phyloP scores from a whole-genome alignment of 1,140 invertebrate species.

The Thaumatotibia leucotreta region DNA sequence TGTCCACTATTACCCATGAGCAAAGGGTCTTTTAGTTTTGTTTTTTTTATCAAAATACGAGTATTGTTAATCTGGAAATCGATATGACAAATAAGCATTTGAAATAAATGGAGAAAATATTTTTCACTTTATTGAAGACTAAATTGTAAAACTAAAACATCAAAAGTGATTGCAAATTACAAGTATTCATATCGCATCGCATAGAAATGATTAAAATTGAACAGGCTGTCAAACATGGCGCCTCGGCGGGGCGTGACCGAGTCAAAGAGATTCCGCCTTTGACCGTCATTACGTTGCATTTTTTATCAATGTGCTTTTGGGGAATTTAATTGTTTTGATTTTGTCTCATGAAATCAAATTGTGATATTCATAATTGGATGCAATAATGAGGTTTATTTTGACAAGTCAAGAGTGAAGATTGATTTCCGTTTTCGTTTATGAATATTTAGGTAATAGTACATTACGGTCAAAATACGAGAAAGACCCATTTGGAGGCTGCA shows the following conservation, averaged over 20 bases:
- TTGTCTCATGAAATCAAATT: neutral
- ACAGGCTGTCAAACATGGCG: neutral
- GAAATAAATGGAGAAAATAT: neutral
- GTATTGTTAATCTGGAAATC: too few species aligned
- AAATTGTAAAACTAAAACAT: neutral
- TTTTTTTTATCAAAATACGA: too few species aligned
- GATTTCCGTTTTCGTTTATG: too few species aligned
- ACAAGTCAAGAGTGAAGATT: too few species aligned
- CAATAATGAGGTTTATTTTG: too few species aligned
- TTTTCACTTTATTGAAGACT: neutral
- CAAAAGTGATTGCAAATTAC: conserved; percentile 10
- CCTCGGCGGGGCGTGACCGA: neutral
- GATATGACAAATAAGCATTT: too few species aligned
- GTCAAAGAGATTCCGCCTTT: conserved; percentile 8
- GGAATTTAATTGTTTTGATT: neutral
- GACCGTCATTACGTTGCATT: neutral
- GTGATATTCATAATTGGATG: neutral
- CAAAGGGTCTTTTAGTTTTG: too few species aligned
- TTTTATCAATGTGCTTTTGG: neutral
- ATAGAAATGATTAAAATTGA: conserved; percentile 7
- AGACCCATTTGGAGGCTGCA: too few species aligned
- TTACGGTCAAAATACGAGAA: too few species aligned
- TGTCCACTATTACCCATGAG: too few species aligned
- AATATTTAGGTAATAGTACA: too few species aligned
- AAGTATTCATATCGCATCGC: neutral